These are phyloP conservation scores for Dolichopus griseipennis DNA, from an alignment of 2,888 invertebrate species.

Conservation along the genomic window DNA sequence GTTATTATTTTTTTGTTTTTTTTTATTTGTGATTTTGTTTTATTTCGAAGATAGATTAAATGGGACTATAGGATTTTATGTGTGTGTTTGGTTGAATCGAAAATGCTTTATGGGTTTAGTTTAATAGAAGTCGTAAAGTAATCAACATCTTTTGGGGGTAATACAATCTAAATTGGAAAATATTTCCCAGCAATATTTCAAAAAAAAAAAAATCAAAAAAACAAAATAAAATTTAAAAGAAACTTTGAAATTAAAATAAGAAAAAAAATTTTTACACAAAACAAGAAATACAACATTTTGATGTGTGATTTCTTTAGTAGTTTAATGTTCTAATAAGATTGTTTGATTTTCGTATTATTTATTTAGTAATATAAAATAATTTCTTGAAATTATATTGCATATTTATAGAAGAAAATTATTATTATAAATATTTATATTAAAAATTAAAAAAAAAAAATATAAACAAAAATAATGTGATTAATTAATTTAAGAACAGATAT, in stretches of 20 bases:
- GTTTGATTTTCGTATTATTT: neutral
- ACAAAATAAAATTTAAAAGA: no score
- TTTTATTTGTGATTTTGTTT: constrained; percentile 35
- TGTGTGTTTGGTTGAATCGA: constrained; percentile 46
- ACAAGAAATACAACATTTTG: constrained; percentile 14
- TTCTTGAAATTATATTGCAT: no score
- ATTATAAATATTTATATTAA: no score
- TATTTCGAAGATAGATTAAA: constrained; percentile 31
- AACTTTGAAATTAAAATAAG: constrained; percentile 11
- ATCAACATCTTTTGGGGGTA: constrained; percentile 41
- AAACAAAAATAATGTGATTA: no score
- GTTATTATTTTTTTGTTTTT: constrained; percentile 22
- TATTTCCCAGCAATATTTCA: constrained; percentile 20
- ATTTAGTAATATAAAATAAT: no score
- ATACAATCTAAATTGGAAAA: constrained; percentile 20
- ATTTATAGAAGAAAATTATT: no score
- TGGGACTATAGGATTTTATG: constrained; percentile 42
- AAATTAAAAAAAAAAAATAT: no score
- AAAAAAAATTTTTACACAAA: constrained; percentile 12
- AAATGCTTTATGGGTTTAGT: constrained; percentile 46
- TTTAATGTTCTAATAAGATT: neutral
- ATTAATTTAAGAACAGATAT: no score
- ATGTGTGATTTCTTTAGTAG: neutral
- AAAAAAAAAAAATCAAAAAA: constrained; percentile 19
- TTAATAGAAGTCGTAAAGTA: constrained; percentile 48